Conservation (phyloP, 2,888 invertebrate genomes). For the Protula sp. region DNA sequence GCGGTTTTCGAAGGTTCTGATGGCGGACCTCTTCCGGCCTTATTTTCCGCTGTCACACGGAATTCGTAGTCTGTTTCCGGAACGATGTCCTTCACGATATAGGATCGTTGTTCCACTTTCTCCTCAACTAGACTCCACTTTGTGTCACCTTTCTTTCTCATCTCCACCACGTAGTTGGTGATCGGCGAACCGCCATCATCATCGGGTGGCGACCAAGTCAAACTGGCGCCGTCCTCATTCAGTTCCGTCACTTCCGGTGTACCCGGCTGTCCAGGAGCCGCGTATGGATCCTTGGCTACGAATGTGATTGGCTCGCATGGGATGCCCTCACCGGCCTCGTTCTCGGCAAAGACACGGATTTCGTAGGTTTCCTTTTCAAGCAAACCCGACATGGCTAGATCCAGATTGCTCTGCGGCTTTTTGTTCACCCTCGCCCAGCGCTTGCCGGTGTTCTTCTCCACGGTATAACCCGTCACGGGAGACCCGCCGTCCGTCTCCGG, state of each 20-base stretch:
- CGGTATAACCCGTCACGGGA: slow-evolving; percentile 40
- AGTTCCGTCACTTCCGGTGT: slow-evolving; percentile 13
- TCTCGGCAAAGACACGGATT: slow-evolving; percentile 79
- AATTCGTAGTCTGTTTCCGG: slow-evolving; percentile 74
- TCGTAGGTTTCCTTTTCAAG: slow-evolving; percentile 59
- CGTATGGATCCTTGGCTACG: slow-evolving; percentile 17
- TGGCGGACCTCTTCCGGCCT: slow-evolving; percentile 77
- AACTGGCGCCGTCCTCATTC: slow-evolving; percentile 12
- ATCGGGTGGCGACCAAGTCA: slow-evolving; percentile 52
- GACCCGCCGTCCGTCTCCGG: slow-evolving; percentile 52
- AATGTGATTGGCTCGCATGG: slow-evolving; percentile 19
- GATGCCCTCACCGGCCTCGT: slow-evolving; percentile 66
- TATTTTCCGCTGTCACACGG: slow-evolving; percentile 76
- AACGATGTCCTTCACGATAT: slow-evolving; percentile 63
- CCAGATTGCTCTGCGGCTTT: slow-evolving; percentile 9
- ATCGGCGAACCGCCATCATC: slow-evolving; percentile 50
- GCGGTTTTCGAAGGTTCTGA: slow-evolving; percentile 52
- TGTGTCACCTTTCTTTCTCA: slow-evolving; percentile 16
- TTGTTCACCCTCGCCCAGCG: slow-evolving; percentile 63
- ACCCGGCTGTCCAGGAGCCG: slow-evolving; percentile 32
- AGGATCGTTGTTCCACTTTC: slow-evolving; percentile 20
- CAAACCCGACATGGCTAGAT: slow-evolving; percentile 14
- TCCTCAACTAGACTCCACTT: slow-evolving; percentile 29
- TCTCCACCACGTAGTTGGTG: slow-evolving; percentile 44
- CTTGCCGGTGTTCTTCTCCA: slow-evolving; percentile 53